Conservation (phyloP, 2,888 invertebrate species). For the Drosophila phalerata region DNA sequence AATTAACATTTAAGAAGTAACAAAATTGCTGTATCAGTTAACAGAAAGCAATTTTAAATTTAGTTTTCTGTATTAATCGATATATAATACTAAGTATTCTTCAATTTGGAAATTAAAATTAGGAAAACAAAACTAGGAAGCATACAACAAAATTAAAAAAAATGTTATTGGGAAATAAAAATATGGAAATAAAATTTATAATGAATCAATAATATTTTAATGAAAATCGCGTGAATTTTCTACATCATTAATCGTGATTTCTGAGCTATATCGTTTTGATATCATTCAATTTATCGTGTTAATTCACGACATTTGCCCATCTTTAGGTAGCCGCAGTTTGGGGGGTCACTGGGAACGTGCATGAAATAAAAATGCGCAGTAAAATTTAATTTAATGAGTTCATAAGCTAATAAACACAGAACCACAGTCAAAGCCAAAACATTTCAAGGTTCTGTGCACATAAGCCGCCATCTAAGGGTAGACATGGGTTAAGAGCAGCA, state of each 20-base stretch:
- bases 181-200: too few relatives aligned
- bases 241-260: too few relatives aligned
- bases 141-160: too few relatives aligned
- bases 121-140: too few relatives aligned
- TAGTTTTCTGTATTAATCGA: not conserved
- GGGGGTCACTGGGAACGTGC: conserved; percentile 59
- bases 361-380: conserved; percentile 67
- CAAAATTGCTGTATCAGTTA: too few relatives aligned
- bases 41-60: not conserved
- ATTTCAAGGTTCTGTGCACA: conserved; percentile 78
- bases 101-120: too few relatives aligned
- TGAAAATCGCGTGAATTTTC: too few relatives aligned
- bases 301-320: conserved; percentile 4
- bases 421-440: conserved; percentile 36
- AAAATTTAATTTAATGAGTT: conserved; percentile 77
- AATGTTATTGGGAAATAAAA: too few relatives aligned
- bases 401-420: conserved; percentile 65
- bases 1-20: not conserved
- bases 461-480: conserved; percentile 35
- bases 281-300: not conserved
- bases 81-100: too few relatives aligned
- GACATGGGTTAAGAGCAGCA: conserved; percentile 38
- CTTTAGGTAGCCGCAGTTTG: conserved; percentile 8
- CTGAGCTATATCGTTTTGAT: too few relatives aligned
- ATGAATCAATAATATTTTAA: too few relatives aligned